Evolutionary conservation across 2,888 invertebrate species (phyloP), one percentile per base, ranked within the genome.

Genomic region (Pterostichus niger): DNA sequence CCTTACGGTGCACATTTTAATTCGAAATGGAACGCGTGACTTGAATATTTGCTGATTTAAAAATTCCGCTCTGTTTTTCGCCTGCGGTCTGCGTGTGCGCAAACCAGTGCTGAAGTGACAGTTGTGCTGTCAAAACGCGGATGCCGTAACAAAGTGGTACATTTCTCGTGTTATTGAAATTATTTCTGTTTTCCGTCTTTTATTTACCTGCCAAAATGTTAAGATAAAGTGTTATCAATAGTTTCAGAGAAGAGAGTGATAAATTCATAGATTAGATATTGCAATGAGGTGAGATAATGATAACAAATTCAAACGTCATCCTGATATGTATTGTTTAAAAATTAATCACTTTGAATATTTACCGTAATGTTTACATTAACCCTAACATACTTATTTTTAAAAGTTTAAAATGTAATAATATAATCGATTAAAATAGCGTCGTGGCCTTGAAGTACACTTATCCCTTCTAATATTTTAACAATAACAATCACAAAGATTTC

Each of bases 81-180:
- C 17, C 13, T 17, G 15, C 44, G 17, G 68, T 15, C 6, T 0
- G 1, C 7, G 44, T 17, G 17, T 17, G 10, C 2, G 56, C 56
- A 56, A 2, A 76, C n/a, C n/a, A 35, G 10, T 31, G 54, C 6
- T 24, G 17, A 64, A 71, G 31, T 79, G 79, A 79, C 79, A 79
- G 79, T 79, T 79, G 64, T 49, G 33, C 44, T 79, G 79, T 79
- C 79, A 79, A 68, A 71, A 79, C 31, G 79, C 49, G 49, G 17
- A 78, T 44, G 46, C 75, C 52, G 31, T 59, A 31, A 46, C 44
- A 15, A 10, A 44, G 17, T 44, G 61, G n/a, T 61, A 71, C 64
- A 77, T 15, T 44, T 76, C 40, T 24, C 40, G 40, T 24, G 11
- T 61, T 56, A 11, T 44, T 61, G 17, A 61, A 40, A 15, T 78